These are phyloP conservation scores for Habroteleia sp. DNA, from an alignment of 2,888 invertebrate species.

Conservation along the genomic window DNA sequence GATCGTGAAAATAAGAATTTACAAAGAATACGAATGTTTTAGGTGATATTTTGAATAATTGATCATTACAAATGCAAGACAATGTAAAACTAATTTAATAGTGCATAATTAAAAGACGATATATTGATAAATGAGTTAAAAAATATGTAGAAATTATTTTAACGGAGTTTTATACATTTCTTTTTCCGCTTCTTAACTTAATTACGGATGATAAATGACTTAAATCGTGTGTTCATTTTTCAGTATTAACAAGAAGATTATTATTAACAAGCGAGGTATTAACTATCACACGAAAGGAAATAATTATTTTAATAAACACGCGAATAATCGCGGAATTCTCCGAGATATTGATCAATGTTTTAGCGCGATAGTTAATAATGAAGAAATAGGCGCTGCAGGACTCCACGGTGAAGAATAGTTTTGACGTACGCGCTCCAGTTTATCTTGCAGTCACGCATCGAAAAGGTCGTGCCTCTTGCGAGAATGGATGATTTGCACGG, in stretches of 20 bases:
- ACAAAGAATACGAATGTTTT: no score
- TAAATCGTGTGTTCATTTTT: conserved; percentile 4
- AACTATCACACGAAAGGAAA: conserved; percentile 22
- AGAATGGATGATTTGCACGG: conserved; percentile 44
- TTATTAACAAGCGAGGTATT: background rate
- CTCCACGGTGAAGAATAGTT: conserved; percentile 38
- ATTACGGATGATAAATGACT: conserved; percentile 20
- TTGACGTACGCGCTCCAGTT: conserved; percentile 61
- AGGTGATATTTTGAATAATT: no score
- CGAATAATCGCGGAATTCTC: conserved; percentile 29
- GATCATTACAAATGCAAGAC: no score
- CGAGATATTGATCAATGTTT: conserved; percentile 40
- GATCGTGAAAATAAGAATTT: no score
- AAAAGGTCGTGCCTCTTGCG: conserved; percentile 57
- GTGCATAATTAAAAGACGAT: no score
- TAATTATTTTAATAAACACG: conserved; percentile 40
- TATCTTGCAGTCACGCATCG: conserved; percentile 57
- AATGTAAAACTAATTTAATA: no score
- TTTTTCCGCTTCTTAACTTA: background rate
- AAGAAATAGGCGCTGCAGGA: conserved; percentile 49
- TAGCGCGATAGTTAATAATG: conserved; percentile 52
- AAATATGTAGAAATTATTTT: no score
- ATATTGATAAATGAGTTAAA: no score
- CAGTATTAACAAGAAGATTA: conserved; percentile 15
- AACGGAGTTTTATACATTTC: no score